Conservation (phyloP, 2,888 invertebrate species). For the Torymus auratus region DNA sequence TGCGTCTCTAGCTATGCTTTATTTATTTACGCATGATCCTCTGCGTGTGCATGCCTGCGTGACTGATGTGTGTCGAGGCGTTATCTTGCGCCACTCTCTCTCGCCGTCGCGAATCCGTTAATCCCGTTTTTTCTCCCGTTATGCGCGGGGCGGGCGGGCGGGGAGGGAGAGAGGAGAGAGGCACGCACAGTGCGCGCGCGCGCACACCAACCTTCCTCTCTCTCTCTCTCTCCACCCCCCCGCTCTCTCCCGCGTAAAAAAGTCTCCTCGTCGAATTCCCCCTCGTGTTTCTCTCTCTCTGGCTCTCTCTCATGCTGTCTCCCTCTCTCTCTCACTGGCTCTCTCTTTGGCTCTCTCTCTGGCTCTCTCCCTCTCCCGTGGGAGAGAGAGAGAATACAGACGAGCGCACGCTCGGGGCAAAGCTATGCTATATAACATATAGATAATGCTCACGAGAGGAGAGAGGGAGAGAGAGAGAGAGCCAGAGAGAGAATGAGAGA, state of each 20-base stretch:
- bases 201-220: neutral
- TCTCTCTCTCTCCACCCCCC: conserved; percentile 25
- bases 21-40: neutral
- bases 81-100: neutral
- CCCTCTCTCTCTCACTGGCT: conserved; percentile 6
- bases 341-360: conserved; percentile 6
- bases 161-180: conserved; percentile 10
- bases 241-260: conserved; percentile 29
- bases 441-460: conserved; percentile 36
- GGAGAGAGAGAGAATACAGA: no score
- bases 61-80: neutral
- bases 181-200: conserved; percentile 18
- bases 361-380: conserved; percentile 33
- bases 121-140: conserved; percentile 53
- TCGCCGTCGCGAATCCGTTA: conserved; percentile 22
- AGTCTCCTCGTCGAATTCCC: conserved; percentile 42
- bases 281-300: conserved; percentile 13
- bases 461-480: conserved; percentile 25
- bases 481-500: conserved; percentile 38
- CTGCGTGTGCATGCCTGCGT: neutral
- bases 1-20: no score
- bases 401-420: conserved; percentile 5
- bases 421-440: conserved; percentile 15
- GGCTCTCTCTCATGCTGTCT: conserved; percentile 22
- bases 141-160: neutral